Percentiles rank a stretch among this genome's conserved stretches.
These are phyloP conservation scores for Mesitornis unicolor DNA, from an alignment of 2,113 vertebrate genomes.

Conservation along the genomic window DNA sequence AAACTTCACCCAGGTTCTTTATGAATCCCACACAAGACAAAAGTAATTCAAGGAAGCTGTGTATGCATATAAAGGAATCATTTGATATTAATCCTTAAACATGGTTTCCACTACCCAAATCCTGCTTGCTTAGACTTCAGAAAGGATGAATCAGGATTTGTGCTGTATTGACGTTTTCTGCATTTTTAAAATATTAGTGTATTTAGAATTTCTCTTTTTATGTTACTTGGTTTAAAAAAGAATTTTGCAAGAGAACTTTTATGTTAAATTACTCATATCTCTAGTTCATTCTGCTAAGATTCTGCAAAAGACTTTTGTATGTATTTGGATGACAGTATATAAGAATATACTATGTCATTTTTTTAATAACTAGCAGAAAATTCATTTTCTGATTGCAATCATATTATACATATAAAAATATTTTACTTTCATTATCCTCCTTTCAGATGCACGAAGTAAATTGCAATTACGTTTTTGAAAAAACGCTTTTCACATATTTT, in stretches of 20 bases:
- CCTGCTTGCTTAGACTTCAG: not conserved
- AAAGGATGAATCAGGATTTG: conserved; percentile 25
- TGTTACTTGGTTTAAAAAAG: conserved; percentile 23
- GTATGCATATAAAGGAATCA: not conserved
- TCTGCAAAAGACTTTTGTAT: conserved; percentile 15
- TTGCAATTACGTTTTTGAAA: not conserved
- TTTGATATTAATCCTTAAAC: not conserved
- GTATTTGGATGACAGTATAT: conserved; percentile 55
- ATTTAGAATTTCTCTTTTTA: conserved; percentile 25
- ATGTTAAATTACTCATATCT: conserved; percentile 1
- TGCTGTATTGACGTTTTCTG: not conserved
- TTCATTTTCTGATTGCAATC: conserved; percentile 18
- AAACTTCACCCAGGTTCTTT: not conserved
- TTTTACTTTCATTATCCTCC: conserved; percentile 33
- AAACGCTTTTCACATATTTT: conserved; percentile 16
- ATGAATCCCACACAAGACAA: not conserved
- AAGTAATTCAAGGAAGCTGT: not conserved
- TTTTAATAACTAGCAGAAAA: conserved; percentile 7
- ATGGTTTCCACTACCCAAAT: not conserved
- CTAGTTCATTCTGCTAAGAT: conserved; percentile 12
- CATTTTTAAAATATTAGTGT: conserved; percentile 16
- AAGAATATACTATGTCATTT: conserved; percentile 31
- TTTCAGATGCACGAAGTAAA: conserved; percentile 24
- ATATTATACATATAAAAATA: conserved; percentile 2
- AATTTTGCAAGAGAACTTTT: conserved; percentile 61